A percentile compares a stretch with the other conserved stretches of the same genome.
Evolutionary conservation across 2,888 invertebrate genomes (phyloP).

Genomic region (Phaonia tiefii): DNA sequence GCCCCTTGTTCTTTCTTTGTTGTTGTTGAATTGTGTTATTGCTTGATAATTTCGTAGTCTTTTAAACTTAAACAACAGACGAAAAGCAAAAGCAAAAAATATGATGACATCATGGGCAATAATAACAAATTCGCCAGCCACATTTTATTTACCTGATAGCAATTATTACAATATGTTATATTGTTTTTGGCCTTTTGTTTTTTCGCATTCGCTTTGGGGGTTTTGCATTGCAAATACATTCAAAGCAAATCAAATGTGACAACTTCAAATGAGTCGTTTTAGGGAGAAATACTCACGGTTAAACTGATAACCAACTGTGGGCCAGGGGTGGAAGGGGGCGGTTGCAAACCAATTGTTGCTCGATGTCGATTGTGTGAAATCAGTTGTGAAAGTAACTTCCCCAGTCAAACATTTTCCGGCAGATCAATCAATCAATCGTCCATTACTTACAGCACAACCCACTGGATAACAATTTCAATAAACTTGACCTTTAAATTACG

Average conservation of each 20-base stretch:
- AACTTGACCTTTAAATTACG: constrained; percentile 32
- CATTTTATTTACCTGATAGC: constrained; percentile 17
- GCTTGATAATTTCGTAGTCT: constrained; percentile 24
- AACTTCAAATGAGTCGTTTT: no score
- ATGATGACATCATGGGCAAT: constrained; percentile 58
- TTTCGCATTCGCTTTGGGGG: background rate
- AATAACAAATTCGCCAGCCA: constrained; percentile 18
- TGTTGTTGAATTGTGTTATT: constrained; percentile 21
- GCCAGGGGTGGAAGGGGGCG: background rate
- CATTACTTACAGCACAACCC: background rate
- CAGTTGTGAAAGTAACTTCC: background rate
- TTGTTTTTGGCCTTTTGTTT: background rate
- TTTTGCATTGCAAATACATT: background rate
- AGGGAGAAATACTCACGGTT: background rate
- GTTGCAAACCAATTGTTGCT: background rate
- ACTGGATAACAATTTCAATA: constrained; percentile 9
- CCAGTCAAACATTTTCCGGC: background rate
- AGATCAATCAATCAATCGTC: background rate
- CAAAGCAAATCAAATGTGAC: no score
- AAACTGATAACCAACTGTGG: background rate
- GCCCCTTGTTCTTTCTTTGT: no score
- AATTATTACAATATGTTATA: constrained; percentile 17
- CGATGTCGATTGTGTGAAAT: background rate
- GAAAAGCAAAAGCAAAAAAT: constrained; percentile 27
- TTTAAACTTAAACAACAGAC: constrained; percentile 15